Conservation (phyloP, 2,113 vertebrate genomes). For the Alligator mississippiensis region DNA sequence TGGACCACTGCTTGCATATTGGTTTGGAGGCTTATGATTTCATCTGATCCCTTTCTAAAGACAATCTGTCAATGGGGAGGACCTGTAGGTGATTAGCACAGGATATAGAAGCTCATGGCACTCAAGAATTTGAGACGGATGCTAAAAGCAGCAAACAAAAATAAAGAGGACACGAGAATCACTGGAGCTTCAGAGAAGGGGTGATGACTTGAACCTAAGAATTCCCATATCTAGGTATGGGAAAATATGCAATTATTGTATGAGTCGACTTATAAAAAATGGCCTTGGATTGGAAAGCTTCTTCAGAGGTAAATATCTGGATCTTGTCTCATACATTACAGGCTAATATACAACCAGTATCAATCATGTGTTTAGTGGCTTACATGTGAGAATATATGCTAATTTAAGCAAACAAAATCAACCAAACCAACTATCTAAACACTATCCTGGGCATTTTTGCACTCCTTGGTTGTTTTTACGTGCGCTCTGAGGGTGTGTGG, state of each 20-base stretch:
- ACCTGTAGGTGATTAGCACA: background rate
- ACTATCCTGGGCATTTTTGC: background rate
- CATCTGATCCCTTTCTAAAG: background rate
- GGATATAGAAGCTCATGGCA: background rate
- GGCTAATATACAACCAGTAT: background rate
- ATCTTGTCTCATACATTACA: background rate
- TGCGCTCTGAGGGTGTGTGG: too few species aligned
- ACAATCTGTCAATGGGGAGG: background rate
- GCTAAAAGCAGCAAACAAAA: conserved; percentile 5
- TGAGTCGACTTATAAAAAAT: background rate
- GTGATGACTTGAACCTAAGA: background rate
- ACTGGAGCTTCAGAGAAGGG: background rate
- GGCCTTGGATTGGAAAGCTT: conserved; percentile 1
- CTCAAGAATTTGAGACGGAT: background rate
- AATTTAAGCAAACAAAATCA: background rate
- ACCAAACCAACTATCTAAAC: background rate
- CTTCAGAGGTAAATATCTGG: conserved; percentile 41
- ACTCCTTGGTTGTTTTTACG: background rate
- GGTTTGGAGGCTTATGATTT: conserved; percentile 12
- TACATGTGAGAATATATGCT: background rate
- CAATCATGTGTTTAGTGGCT: background rate
- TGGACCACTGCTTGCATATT: background rate
- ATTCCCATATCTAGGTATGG: conserved; percentile 7
- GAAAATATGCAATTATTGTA: conserved; percentile 1
- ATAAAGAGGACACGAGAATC: background rate